Conservation (phyloP, 1,140 invertebrate species). For the Pogonus chalceus region DNA sequence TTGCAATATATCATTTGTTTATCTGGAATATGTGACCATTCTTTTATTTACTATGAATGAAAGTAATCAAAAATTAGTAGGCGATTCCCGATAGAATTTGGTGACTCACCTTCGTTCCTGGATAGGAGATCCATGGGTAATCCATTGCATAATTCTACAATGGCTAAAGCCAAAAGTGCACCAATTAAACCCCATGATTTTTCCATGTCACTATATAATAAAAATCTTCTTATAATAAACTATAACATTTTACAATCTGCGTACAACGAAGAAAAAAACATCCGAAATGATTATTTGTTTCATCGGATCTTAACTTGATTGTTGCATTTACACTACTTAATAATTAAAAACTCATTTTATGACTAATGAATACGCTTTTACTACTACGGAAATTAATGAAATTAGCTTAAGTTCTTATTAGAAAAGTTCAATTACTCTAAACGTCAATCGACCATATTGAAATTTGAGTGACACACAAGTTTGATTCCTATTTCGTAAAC, state of each 20-base stretch:
- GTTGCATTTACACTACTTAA: background rate
- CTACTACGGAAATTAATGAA: background rate
- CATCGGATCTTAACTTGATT: background rate
- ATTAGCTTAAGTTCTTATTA: slow-evolving; percentile 6
- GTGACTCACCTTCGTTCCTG: slow-evolving; percentile 31
- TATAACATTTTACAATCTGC: slow-evolving; percentile 2
- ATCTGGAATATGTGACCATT: background rate
- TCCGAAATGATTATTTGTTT: background rate
- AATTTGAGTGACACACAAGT: slow-evolving; percentile 5
- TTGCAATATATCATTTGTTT: background rate
- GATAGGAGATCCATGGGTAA: slow-evolving; percentile 29
- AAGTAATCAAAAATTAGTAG: slow-evolving; percentile 21
- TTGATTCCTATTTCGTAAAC: background rate
- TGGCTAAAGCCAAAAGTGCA: slow-evolving; percentile 21
- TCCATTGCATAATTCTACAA: slow-evolving; percentile 30
- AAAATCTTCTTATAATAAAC: background rate
- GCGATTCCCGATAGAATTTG: slow-evolving; percentile 12
- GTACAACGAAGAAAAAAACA: background rate
- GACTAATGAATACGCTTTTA: background rate
- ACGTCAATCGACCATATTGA: slow-evolving; percentile 7
- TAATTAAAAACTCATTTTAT: background rate
- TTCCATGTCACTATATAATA: slow-evolving; percentile 21
- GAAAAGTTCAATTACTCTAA: slow-evolving; percentile 5
- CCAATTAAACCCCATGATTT: slow-evolving; percentile 27
- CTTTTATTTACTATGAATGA: slow-evolving; percentile 7